Base-by-base conservation (phyloP, 1,140 invertebrate species). In the Centruroides vittatus region DNA sequence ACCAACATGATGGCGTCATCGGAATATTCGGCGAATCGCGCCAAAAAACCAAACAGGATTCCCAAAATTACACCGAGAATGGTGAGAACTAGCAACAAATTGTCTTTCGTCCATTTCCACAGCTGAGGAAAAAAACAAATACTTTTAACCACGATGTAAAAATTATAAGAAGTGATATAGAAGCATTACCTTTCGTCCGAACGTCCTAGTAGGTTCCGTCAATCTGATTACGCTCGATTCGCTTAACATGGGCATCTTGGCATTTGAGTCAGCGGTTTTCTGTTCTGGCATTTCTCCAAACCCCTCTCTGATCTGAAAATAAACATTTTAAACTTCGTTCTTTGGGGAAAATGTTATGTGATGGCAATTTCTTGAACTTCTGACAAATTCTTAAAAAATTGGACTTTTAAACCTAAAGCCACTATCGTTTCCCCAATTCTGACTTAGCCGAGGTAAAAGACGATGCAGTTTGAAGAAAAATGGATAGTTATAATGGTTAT, bases 61-160 rank as follows among this genome's bases (percentile, higher is more conserved):
- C 78, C 78, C 13, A 75, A 51, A n/a, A 79, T 64, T 23, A 80
- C 78, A 0, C 73, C 74, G 12, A 75, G 65, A 49, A 79, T 74
- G 7, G 77, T 79, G 47, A 79, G 63, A 36, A 78, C 69, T 51
- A 79, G 69, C 49, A 78, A 67, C 23, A 78, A 60, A 65, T 78
- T 78, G 12, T 65, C 66, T 13, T 62, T 64, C 53, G 69, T 56
- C 71, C 71, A 73, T 48, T 47, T 58, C 52, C 52, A 46, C 2
- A 63, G 12, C 64, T 68, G 58, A 52, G 35, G 55, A 36, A 61
- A 57, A 51, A 12, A 49, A 59, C 41, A 41, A 11, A 46, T 57
- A 34, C 34, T 13, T 46, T 23, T 5, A 23, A 9, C 3, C 46
- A 35, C 11, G 41, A 49, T 49, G 48, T 9, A 9, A 49, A 3